Conservation (phyloP, 2,113 vertebrate genomes). For the Chroicocephalus ridibundus region DNA sequence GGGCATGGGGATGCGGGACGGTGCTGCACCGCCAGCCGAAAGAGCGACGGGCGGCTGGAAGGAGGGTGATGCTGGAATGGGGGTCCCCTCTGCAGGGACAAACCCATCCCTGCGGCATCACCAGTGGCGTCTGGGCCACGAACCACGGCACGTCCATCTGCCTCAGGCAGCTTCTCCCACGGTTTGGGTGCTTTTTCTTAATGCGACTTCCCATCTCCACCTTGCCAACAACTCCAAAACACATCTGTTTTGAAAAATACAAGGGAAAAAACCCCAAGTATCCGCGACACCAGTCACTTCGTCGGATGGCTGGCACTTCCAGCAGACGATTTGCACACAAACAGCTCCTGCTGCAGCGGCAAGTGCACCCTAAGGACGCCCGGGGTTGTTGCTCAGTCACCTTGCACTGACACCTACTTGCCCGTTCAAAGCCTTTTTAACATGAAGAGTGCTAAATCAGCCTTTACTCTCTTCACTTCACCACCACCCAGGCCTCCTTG, state of each 20-base stretch:
- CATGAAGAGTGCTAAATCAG: neutral
- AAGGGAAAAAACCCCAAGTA: neutral
- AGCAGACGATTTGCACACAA: neutral
- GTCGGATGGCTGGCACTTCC: neutral
- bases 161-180: neutral
- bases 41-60: fast-evolving
- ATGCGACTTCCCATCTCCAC: neutral
- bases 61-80: neutral
- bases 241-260: neutral
- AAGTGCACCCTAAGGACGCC: neutral
- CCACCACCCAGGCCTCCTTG: neutral
- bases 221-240: neutral
- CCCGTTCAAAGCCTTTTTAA: neutral
- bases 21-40: fast-evolving
- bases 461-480: neutral
- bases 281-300: neutral
- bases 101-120: neutral
- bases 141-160: fast-evolving
- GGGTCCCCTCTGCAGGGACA: neutral
- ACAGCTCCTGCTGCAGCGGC: neutral
- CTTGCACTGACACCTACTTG: neutral
- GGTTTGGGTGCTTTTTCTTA: neutral
- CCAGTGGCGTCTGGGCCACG: fast-evolving
- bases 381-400: constrained; percentile 15
- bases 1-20: fast-evolving